Evolutionary conservation across 30 jellyfish, hydroid and myxozoan genomes (phyloP).

Genomic region (Chironex yamaguchii): DNA sequence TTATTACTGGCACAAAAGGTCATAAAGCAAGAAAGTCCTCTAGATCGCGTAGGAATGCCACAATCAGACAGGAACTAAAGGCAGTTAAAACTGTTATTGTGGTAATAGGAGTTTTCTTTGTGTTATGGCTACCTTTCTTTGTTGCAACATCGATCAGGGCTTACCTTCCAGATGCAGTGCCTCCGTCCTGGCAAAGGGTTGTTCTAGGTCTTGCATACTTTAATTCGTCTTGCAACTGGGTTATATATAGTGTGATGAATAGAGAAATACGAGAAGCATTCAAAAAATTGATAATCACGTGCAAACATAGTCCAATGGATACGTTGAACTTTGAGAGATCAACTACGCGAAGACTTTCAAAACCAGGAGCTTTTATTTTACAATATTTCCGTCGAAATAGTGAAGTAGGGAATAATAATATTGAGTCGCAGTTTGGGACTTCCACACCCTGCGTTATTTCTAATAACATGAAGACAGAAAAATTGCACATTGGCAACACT

Average conservation of each 20-base stretch:
- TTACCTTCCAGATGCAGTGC: slow-evolving; percentile 55
- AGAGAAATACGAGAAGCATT: slow-evolving; percentile 75
- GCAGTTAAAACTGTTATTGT: slow-evolving; percentile 84
- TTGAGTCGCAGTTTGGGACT: no score
- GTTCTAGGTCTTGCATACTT: slow-evolving; percentile 74
- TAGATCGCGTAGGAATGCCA: slow-evolving; percentile 25
- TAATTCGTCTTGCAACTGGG: slow-evolving; percentile 88
- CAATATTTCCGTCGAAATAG: neutral
- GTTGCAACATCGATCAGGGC: slow-evolving; percentile 69
- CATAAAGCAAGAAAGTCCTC: slow-evolving; percentile 8
- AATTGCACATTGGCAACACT: no score
- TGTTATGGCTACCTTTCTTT: slow-evolving; percentile 85
- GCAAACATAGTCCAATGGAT: neutral
- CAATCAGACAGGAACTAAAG: slow-evolving; percentile 71
- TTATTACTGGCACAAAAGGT: slow-evolving; percentile 11
- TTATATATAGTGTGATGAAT: slow-evolving; percentile 86
- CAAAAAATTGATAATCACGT: slow-evolving; percentile 23
- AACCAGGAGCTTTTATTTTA: neutral
- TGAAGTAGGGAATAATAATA: no score
- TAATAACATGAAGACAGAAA: no score
- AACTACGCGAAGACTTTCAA: neutral
- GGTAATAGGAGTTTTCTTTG: slow-evolving; percentile 83
- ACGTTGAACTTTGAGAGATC: neutral
- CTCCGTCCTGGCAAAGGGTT: slow-evolving; percentile 62
- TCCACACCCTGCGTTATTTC: no score